A percentile compares a stretch with the other conserved stretches of the same genome.
Evolutionary conservation across 1,140 invertebrate genomes (phyloP).

Genomic region (Liolophura sinensis): DNA sequence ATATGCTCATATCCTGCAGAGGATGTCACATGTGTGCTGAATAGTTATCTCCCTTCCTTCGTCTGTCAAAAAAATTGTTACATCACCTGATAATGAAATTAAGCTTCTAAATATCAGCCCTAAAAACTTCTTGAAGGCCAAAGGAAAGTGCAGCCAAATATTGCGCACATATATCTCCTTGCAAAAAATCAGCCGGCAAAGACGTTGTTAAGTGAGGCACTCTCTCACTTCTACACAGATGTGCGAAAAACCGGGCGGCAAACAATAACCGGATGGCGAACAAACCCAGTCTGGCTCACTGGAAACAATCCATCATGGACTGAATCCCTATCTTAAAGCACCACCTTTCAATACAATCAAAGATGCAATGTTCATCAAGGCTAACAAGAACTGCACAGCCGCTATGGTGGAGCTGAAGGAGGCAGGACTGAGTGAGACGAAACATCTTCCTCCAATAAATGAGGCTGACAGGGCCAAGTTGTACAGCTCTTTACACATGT

Average conservation of each 20-base stretch:
- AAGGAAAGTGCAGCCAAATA: too few species aligned
- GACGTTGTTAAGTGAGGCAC: not conserved
- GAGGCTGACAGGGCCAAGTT: conserved; percentile 1
- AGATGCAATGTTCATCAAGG: conserved; percentile 6
- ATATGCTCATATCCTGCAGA: too few species aligned
- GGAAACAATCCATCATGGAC: too few species aligned
- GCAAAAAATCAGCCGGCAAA: not conserved
- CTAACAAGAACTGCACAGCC: conserved; percentile 10
- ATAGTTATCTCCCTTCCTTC: too few species aligned
- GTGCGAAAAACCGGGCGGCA: too few species aligned
- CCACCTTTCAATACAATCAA: conserved; percentile 12
- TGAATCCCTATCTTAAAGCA: conserved; percentile 8
- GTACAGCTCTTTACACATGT: conserved; percentile 1
- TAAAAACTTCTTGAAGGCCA: too few species aligned
- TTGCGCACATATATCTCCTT: too few species aligned
- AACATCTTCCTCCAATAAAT: conserved; percentile 6
- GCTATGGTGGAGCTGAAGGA: conserved; percentile 7
- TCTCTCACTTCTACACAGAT: not conserved
- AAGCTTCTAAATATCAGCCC: too few species aligned
- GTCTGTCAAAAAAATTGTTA: too few species aligned
- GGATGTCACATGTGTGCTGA: too few species aligned
- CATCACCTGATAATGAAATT: too few species aligned
- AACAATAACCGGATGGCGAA: conserved; percentile 1
- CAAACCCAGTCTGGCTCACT: too few species aligned
- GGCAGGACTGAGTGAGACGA: conserved; percentile 9